Evolutionary conservation across 2,113 vertebrate species (phyloP).

Genomic region (Neolamprologus modestus): DNA sequence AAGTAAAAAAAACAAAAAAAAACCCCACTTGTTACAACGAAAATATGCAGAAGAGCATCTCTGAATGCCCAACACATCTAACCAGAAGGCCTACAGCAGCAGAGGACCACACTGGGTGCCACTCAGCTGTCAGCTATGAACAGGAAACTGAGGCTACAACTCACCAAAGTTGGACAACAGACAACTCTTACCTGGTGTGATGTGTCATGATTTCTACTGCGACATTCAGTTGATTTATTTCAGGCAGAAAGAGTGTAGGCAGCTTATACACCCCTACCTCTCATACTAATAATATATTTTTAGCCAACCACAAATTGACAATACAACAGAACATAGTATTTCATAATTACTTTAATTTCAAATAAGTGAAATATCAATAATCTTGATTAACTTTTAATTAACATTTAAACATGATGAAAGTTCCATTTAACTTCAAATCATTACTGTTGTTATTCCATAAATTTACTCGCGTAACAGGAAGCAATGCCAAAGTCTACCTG

Average conservation of each 20-base stretch:
- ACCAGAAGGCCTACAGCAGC: neutral
- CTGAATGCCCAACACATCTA: neutral
- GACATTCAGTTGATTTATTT: neutral
- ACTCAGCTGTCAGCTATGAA: neutral
- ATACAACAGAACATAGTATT: neutral
- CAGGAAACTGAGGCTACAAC: neutral
- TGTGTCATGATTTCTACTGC: neutral
- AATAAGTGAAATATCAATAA: neutral
- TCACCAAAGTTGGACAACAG: neutral
- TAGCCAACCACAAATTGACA: neutral
- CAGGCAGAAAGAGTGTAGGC: neutral
- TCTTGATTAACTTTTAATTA: neutral
- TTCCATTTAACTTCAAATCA: neutral
- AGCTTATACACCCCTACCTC: neutral
- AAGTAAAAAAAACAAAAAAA: neutral
- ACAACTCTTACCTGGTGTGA: neutral
- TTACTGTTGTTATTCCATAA: neutral
- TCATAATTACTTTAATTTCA: neutral
- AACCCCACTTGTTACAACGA: rapidly evolving
- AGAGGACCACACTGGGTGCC: neutral
- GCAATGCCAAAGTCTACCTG: neutral
- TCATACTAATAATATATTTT: neutral
- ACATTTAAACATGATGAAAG: neutral
- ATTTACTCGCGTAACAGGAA: neutral
- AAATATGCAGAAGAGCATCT: neutral